Evolutionary conservation across 2,888 invertebrate species (phyloP), one percentile per base, ranked within the genome.

Genomic region (Lathronympha strigana): DNA sequence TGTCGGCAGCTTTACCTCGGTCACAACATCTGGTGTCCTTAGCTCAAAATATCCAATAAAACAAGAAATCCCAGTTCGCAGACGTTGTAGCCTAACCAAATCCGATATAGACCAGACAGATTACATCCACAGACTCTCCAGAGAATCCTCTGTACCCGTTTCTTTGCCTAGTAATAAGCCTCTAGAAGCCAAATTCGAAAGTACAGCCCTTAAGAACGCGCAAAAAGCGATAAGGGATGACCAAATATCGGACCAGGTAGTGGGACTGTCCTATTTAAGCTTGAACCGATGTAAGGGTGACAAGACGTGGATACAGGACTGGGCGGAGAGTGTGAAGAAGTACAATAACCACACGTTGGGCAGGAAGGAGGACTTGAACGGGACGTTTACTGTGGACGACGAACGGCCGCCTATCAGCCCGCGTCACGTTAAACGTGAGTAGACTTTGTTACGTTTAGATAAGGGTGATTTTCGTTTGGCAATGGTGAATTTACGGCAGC

Each of bases 21-120:
- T 95, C 0, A 95, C 95, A 1, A 95, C 95, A 0, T 95, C 95
- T 53, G 95, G 95, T 0, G 94, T 95, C 8, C 83, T 95, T 69
- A 94, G 94, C 69, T 93, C 93, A 4, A 93, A 93, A 69, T 84
- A 75, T 47, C 78, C 81, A 0, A 67, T 76, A 0, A 86, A 87
- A 84, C 75, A 68, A 21, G 92, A 79, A 51, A 73, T 78, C 19
- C 86, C 86, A 0, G 74, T 76, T 0, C 75, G 80, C 25, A 86
- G 94, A 69, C 88, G 94, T 13, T 93, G 94, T 68, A 94, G 94
- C 73, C 78, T 95, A 69, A 94, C 94, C 0, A 95, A 95, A 77
- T 95, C 95, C 0, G 95, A 95, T 70, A 94, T 95, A 47, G 95
- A 95, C 72, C 93, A 93, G 73, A 94, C 93, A 0, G 94, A 94